Conservation (phyloP, 2,797 vertebrate species). For the Rachycentron canadum region DNA sequence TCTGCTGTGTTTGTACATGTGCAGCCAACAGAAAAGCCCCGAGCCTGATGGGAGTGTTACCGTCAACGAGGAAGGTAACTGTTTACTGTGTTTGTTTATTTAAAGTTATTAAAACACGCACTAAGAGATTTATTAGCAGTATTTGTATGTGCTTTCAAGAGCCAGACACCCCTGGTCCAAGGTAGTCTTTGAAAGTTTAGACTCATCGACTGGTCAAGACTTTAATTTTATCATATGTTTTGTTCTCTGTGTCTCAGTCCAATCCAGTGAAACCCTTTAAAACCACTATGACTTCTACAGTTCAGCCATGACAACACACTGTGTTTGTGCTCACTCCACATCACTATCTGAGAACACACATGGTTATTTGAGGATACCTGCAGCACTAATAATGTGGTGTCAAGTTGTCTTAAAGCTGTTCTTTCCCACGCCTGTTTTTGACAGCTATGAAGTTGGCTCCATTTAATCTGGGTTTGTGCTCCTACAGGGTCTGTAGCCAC, state of each 20-base stretch:
- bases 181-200: too few species aligned
- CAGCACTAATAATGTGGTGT: too few species aligned
- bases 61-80: constrained; percentile 81
- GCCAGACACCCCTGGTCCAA: neutral
- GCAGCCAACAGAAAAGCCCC: constrained; percentile 85
- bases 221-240: neutral
- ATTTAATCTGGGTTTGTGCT: neutral
- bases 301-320: neutral
- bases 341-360: neutral
- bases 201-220: neutral
- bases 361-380: neutral
- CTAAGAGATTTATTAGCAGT: neutral
- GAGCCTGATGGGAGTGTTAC: constrained; percentile 77
- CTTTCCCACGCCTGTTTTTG: neutral
- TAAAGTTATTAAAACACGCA: neutral
- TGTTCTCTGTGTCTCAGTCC: neutral
- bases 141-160: neutral
- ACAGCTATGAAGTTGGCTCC: neutral
- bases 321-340: neutral
- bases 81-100: neutral
- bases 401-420: neutral
- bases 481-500: constrained; percentile 90
- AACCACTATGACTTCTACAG: neutral
- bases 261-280: neutral
- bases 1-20: constrained; percentile 12